These are phyloP conservation scores for Euura lappo DNA, from an alignment of 1,140 invertebrate species.

Conservation along the genomic window DNA sequence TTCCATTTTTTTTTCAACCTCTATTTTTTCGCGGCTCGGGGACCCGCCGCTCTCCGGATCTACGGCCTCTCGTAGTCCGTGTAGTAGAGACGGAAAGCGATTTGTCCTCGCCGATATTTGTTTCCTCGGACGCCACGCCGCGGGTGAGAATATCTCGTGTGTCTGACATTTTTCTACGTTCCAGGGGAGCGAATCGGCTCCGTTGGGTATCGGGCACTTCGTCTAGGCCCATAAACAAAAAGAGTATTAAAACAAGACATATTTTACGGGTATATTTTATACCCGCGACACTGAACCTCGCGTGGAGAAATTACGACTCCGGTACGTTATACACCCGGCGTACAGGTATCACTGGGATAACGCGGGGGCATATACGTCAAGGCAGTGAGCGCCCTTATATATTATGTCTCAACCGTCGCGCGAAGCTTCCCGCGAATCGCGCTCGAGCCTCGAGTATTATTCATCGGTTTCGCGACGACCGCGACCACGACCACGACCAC, in stretches of 20 bases:
- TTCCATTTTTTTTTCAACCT: neutral
- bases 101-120: neutral
- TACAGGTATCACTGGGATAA: neutral
- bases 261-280: neutral
- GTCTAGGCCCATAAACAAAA: neutral
- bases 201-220: neutral
- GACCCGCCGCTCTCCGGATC: neutral
- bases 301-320: neutral
- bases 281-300: neutral
- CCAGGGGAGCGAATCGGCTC: neutral
- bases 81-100: too few relatives aligned
- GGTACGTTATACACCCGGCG: neutral
- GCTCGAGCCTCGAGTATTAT: too few relatives aligned
- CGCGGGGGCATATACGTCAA: too few relatives aligned
- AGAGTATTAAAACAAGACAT: slow-evolving; percentile 1
- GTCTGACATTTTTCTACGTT: neutral
- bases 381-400: too few relatives aligned
- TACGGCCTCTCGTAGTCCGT: too few relatives aligned
- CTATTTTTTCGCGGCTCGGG: neutral
- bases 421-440: neutral
- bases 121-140: neutral
- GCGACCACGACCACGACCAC: too few relatives aligned
- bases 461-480: too few relatives aligned
- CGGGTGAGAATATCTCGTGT: neutral
- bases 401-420: too few relatives aligned